Conservation (phyloP, 2,888 invertebrate genomes). For the Megamerina dolium region DNA sequence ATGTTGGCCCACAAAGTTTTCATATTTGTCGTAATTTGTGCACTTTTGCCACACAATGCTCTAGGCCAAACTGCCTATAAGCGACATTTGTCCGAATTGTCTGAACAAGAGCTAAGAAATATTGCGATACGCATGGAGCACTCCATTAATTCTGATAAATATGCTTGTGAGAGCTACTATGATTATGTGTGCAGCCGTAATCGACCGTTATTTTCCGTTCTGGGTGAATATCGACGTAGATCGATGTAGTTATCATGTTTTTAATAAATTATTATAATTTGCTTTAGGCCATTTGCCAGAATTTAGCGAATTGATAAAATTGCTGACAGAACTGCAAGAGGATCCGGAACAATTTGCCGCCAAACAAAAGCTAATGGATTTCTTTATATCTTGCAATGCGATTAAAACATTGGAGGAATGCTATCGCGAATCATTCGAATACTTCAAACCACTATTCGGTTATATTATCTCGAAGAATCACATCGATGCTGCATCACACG, state of each 20-base stretch:
- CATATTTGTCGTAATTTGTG: slow-evolving; percentile 5
- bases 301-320: slow-evolving; percentile 31
- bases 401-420: slow-evolving; percentile 39
- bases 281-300: slow-evolving; percentile 36
- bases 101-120: slow-evolving; percentile 34
- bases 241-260: background rate
- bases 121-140: slow-evolving; percentile 24
- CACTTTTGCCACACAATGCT: slow-evolving; percentile 1
- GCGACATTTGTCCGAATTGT: slow-evolving; percentile 35
- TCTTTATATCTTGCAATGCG: slow-evolving; percentile 40
- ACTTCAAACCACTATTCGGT: slow-evolving; percentile 42
- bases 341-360: slow-evolving; percentile 40
- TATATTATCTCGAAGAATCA: slow-evolving; percentile 39
- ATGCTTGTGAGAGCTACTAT: slow-evolving; percentile 40
- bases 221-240: slow-evolving; percentile 28
- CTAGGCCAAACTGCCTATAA: slow-evolving; percentile 29
- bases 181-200: slow-evolving; percentile 43
- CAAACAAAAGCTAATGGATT: slow-evolving; percentile 40
- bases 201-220: slow-evolving; percentile 38
- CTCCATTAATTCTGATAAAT: slow-evolving; percentile 30
- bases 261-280: background rate
- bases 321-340: slow-evolving; percentile 34
- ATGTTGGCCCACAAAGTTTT: background rate
- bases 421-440: slow-evolving; percentile 41
- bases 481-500: slow-evolving; percentile 26